Percentiles rank a stretch among this genome's conserved stretches.
These are phyloP conservation scores for Nansenia antarctica DNA, from an alignment of 2,113 vertebrate species.

Conservation along the genomic window DNA sequence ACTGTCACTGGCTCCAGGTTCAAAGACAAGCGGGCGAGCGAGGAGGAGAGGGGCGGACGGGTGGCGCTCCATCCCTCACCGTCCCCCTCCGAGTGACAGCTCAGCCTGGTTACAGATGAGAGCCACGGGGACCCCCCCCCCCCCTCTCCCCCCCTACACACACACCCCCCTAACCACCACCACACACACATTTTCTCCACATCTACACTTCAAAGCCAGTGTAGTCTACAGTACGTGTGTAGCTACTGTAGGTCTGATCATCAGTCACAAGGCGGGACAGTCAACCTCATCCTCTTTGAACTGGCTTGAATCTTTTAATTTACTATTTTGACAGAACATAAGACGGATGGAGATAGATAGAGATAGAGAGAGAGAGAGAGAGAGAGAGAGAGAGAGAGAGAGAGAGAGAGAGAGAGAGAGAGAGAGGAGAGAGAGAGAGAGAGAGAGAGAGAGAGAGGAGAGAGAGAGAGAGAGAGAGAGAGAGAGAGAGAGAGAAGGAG, in stretches of 20 bases:
- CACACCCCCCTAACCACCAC: neutral
- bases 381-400: no score
- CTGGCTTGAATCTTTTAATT: neutral
- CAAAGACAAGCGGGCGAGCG: slow-evolving; percentile 57
- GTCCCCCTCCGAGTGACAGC: slow-evolving; percentile 3
- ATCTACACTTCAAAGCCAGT: neutral
- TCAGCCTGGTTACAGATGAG: slow-evolving; percentile 21
- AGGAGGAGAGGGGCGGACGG: neutral
- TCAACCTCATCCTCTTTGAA: neutral
- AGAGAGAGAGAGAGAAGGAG: no score
- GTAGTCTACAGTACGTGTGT: no score
- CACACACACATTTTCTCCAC: neutral
- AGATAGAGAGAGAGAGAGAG: no score
- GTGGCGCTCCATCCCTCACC: neutral
- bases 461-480: no score
- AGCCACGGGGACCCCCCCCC: slow-evolving; percentile 3
- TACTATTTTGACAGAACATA: neutral
- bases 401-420: no score
- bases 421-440: no score
- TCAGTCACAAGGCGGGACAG: slow-evolving; percentile 3
- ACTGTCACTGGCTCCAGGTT: slow-evolving; percentile 57
- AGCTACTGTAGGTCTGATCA: no score
- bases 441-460: no score
- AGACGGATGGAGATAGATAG: no score
- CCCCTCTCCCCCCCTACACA: neutral